A percentile compares a stretch with the other conserved stretches of the same genome.
These are phyloP conservation scores for Lamellibrachia columna DNA, from an alignment of 2,888 invertebrate species.

Conservation along the genomic window DNA sequence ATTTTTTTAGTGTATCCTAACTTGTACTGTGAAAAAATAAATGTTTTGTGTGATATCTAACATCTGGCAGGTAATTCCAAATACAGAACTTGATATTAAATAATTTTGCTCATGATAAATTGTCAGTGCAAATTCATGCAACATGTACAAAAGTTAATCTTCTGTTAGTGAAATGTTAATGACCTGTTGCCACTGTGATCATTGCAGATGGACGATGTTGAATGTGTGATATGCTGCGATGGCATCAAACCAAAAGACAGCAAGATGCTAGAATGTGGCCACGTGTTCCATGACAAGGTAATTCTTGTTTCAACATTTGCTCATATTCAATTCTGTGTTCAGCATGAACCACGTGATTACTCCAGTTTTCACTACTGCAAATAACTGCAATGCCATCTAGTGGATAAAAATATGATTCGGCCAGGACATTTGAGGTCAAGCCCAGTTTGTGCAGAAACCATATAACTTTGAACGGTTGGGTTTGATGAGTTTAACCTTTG, in stretches of 20 bases:
- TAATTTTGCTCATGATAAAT: not conserved
- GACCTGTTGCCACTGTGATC: not conserved
- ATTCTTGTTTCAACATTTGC: not conserved
- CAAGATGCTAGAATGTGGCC: not conserved
- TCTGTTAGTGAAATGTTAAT: not conserved
- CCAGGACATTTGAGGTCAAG: not conserved
- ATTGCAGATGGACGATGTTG: constrained; percentile 42
- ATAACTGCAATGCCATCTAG: not conserved
- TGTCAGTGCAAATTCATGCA: not conserved
- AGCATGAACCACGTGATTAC: not conserved
- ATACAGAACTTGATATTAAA: too few species aligned
- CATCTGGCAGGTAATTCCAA: too few species aligned
- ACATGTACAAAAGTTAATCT: not conserved
- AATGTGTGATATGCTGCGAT: constrained; percentile 27
- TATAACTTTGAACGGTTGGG: too few species aligned
- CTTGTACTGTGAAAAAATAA: not conserved
- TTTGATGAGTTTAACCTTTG: too few species aligned
- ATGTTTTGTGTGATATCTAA: not conserved
- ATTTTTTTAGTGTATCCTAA: not conserved
- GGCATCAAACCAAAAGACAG: not conserved
- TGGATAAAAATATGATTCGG: not conserved
- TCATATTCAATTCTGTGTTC: not conserved
- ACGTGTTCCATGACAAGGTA: constrained; percentile 17
- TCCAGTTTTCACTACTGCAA: not conserved
- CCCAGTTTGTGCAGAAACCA: not conserved